Conservation (phyloP, 2,113 vertebrate genomes). For the Menidia beryllina region DNA sequence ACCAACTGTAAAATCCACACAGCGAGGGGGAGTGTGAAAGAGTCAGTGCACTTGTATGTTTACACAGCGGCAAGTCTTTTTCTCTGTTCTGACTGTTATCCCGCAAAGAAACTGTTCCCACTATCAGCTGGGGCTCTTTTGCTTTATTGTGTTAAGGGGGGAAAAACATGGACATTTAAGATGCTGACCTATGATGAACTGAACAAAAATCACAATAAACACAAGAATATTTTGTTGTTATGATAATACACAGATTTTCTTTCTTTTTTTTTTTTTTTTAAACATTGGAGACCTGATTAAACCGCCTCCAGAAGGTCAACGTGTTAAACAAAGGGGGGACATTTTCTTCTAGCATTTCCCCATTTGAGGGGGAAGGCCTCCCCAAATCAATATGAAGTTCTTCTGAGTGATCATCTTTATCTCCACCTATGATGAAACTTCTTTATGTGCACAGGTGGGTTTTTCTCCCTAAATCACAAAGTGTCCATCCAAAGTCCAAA, state of each 20-base stretch:
- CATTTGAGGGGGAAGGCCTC: not conserved
- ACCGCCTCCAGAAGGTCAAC: no score
- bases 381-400: not conserved
- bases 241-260: no score
- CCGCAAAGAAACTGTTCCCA: not conserved
- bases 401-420: not conserved
- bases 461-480: not conserved
- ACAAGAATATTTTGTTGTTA: not conserved
- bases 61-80: slow-evolving; percentile 66
- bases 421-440: no score
- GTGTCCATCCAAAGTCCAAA: not conserved
- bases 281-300: no score
- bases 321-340: no score
- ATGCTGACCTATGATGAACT: not conserved
- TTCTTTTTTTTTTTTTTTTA: no score
- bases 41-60: slow-evolving; percentile 65
- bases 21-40: not conserved
- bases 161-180: not conserved
- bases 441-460: not conserved
- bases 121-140: slow-evolving; percentile 14
- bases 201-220: not conserved
- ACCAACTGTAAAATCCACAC: slow-evolving; percentile 21
- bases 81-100: slow-evolving; percentile 56
- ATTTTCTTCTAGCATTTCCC: no score
- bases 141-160: not conserved